Percentiles rank a stretch among this genome's conserved stretches.
Conservation (phyloP, 2,113 vertebrate genomes). For the Zosterops pallidus region DNA sequence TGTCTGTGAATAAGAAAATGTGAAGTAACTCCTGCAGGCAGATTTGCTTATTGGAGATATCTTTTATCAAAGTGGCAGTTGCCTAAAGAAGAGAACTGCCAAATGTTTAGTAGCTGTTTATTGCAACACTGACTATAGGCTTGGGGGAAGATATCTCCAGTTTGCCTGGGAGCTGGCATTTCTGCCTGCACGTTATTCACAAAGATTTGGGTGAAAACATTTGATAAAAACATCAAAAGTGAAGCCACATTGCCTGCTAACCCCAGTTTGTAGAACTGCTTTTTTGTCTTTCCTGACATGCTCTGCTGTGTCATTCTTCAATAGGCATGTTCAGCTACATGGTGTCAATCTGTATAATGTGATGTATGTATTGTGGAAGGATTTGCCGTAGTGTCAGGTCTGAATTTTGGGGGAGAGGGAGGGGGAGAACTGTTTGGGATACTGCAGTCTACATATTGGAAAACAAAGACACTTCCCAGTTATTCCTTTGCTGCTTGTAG, state of each 20-base stretch:
- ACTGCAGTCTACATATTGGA: neutral
- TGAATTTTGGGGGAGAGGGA: neutral
- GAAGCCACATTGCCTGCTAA: neutral
- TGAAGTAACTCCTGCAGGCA: slow-evolving; percentile 15
- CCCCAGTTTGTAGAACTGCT: neutral
- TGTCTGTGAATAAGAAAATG: neutral
- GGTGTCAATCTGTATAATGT: neutral
- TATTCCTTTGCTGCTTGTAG: neutral
- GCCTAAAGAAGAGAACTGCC: slow-evolving; percentile 8
- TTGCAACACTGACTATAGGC: neutral
- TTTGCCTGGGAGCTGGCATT: neutral
- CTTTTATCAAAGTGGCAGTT: neutral
- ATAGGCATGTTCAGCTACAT: neutral
- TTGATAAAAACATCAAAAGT: slow-evolving; percentile 7
- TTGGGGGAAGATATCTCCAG: neutral
- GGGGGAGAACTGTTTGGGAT: neutral
- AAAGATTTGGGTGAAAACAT: neutral
- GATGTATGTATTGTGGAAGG: neutral
- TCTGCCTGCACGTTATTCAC: neutral
- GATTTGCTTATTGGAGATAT: neutral
- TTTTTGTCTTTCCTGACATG: neutral
- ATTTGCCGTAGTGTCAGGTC: neutral
- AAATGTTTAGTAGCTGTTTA: slow-evolving; percentile 33
- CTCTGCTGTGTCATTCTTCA: neutral
- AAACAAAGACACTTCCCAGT: neutral